Evolutionary conservation across 2,888 invertebrate species (phyloP), one percentile per base, ranked within the genome.

Genomic region (Drosophila algonquin): DNA sequence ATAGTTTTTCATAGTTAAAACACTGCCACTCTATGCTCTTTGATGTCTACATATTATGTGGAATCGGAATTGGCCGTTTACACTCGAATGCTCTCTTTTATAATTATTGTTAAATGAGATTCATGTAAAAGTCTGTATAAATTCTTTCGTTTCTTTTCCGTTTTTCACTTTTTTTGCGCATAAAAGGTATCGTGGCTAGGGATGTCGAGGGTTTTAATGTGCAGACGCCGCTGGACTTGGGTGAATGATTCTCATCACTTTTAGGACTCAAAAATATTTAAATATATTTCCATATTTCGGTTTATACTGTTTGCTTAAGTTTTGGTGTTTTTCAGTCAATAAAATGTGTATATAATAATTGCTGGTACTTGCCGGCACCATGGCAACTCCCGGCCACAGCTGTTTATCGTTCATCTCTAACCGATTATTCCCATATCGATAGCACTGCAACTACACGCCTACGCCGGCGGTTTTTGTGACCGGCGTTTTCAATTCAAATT

Each of bases 151-250:
- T 86, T 68, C 62, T 40, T 54, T 61, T 53, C 50, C 62, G 75
- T 62, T 63, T 75, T 79, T 71, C 64, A 63, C 44, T 71, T 73
- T 54, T 63, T 72, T 69, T 82, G 75, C 79, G 77, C 77, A 82
- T 70, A 81, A 83, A 71, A 71, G 61, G 87, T 81, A 84, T 68
- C 32, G 63, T 24, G 51, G 54, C 14, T 45, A 83, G 87, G 68
- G 84, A 51, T 83, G 81, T 56, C 69, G 18, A 63, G 53, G n/a
- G 8, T 0, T n/a, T 27, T 5, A 9, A 44, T 6, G 16, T 7
- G 47, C 30, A 48, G 65, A 65, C 65, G 67, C 67, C 54, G 67
- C 65, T 21, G 18, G 3, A 10, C 21, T n/a, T 1, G 30, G 1
- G 10, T n/a, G 14, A 16, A 27, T 65, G 65, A 48, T 53, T 24